These are phyloP conservation scores for Heteropelma amictum DNA, from an alignment of 2,888 invertebrate genomes.

Conservation along the genomic window DNA sequence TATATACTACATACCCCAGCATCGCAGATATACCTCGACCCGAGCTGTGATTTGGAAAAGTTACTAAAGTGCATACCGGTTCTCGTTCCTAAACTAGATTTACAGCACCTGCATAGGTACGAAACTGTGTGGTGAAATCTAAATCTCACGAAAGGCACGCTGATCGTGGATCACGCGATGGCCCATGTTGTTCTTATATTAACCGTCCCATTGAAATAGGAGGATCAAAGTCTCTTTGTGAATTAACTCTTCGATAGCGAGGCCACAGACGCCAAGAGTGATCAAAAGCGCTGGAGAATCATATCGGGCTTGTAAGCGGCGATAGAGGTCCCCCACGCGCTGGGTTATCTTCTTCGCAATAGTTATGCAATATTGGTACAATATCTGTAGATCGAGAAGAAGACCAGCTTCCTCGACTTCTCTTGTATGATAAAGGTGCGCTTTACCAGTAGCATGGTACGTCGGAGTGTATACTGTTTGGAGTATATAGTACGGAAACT, in stretches of 20 bases:
- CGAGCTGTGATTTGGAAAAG: conserved; percentile 18
- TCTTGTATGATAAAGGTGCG: background rate
- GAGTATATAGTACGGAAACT: conserved; percentile 1
- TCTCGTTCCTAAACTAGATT: conserved; percentile 5
- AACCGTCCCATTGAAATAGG: conserved; percentile 34
- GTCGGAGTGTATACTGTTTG: background rate
- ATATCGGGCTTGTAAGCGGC: conserved; percentile 33
- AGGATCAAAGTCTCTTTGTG: conserved; percentile 28
- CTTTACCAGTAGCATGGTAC: background rate
- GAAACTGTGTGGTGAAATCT: conserved; percentile 36
- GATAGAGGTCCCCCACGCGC: conserved; percentile 11
- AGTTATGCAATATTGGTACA: conserved; percentile 3
- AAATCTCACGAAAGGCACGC: conserved; percentile 31
- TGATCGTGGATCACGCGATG: conserved; percentile 13
- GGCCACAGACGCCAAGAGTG: conserved; percentile 27
- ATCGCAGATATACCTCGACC: background rate
- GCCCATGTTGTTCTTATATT: background rate
- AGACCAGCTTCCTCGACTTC: conserved; percentile 20
- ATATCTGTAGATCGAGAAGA: no score
- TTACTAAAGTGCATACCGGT: background rate
- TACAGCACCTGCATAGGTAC: background rate
- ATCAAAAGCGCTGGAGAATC: conserved; percentile 39
- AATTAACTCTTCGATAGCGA: conserved; percentile 38
- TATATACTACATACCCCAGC: background rate
- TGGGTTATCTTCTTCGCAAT: background rate